phyloP scores from a whole-genome alignment of 2,113 vertebrate species.

The Mobula hypostoma region DNA sequence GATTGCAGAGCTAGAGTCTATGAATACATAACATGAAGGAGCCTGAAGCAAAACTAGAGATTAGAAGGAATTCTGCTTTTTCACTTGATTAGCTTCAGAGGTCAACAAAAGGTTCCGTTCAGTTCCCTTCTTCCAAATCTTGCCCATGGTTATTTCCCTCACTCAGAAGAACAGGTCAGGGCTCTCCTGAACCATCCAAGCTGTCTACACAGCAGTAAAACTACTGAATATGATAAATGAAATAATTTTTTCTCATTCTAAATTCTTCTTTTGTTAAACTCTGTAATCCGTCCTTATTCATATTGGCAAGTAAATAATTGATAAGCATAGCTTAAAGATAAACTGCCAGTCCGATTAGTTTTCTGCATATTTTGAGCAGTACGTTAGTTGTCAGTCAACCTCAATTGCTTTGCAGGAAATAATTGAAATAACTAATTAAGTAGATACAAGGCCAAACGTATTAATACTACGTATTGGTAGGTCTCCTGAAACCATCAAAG shows the following conservation, averaged over 20 bases:
- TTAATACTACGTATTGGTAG: not conserved
- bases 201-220: not conserved
- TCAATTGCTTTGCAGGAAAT: not conserved
- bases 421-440: conserved; percentile 13
- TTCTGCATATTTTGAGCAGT: not conserved
- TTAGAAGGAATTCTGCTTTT: not conserved
- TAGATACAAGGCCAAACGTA: not conserved
- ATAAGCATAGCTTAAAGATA: not conserved
- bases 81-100: conserved; percentile 6
- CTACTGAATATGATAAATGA: not conserved
- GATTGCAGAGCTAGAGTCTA: not conserved
- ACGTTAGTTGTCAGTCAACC: not conserved
- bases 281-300: not conserved
- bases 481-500: not conserved
- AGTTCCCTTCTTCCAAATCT: not conserved
- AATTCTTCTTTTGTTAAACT: conserved; percentile 15
- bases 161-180: not conserved
- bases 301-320: not conserved
- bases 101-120: not conserved
- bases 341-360: not conserved
- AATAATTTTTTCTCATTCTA: not conserved
- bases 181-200: not conserved
- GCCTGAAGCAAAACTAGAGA: not conserved
- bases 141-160: conserved; percentile 5
- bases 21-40: not conserved